Conservation (phyloP, 2,888 invertebrate genomes). For the Acanthosepion esculentum region DNA sequence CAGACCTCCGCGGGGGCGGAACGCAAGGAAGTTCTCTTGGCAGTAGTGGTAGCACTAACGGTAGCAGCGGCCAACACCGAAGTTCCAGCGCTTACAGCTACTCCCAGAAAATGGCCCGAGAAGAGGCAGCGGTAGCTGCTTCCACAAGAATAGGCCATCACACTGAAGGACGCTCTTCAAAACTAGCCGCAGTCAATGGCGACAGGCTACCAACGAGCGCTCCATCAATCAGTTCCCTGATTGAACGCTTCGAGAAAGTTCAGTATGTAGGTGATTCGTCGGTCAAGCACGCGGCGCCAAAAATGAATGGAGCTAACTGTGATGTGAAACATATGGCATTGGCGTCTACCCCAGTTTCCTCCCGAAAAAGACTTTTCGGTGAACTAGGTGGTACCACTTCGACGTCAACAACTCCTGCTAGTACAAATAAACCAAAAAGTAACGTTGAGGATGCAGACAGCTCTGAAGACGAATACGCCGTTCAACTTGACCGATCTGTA, state of each 20-base stretch:
- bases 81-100: slow-evolving; percentile 46
- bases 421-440: background rate
- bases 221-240: slow-evolving; percentile 35
- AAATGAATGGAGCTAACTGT: background rate
- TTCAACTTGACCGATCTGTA: background rate
- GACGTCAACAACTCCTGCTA: background rate
- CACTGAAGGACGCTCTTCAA: background rate
- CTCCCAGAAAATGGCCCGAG: background rate
- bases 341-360: background rate
- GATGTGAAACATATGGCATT: background rate
- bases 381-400: background rate
- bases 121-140: background rate
- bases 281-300: background rate
- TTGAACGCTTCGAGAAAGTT: slow-evolving; percentile 42
- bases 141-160: background rate
- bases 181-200: background rate
- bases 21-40: background rate
- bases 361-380: background rate
- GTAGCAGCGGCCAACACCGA: background rate
- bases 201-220: slow-evolving; percentile 24
- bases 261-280: slow-evolving; percentile 4
- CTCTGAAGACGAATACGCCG: background rate
- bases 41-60: background rate
- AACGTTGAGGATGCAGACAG: background rate
- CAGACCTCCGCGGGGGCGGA: background rate